These are phyloP conservation scores for Panthera uncia DNA, from an alignment of 2,113 vertebrate species.

Conservation along the genomic window DNA sequence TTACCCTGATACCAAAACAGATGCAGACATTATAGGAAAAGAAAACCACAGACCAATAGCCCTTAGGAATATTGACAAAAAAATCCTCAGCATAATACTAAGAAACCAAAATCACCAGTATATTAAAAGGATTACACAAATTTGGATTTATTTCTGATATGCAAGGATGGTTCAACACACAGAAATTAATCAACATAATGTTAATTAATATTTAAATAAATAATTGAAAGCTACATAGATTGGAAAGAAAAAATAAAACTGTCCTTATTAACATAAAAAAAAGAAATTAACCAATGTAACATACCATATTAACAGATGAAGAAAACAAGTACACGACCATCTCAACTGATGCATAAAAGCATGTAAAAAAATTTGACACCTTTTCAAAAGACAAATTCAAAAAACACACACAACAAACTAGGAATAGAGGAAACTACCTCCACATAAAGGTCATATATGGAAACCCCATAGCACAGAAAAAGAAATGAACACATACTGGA, in stretches of 20 bases:
- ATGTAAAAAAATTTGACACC: neutral
- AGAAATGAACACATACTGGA: neutral
- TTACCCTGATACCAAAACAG: neutral
- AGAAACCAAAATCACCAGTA: neutral
- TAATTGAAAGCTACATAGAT: too few species aligned
- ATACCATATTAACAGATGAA: neutral
- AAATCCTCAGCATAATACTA: neutral
- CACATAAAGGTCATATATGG: neutral
- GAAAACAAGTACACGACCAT: neutral
- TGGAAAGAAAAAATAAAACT: too few species aligned
- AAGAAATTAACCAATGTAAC: neutral
- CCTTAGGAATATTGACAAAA: neutral
- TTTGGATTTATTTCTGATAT: neutral
- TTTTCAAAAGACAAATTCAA: neutral
- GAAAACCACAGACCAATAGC: neutral
- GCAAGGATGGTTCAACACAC: neutral
- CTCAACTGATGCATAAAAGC: neutral
- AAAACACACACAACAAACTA: neutral
- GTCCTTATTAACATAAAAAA: too few species aligned
- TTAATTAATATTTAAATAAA: too few species aligned
- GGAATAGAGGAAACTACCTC: neutral
- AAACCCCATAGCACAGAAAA: neutral
- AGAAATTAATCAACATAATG: neutral
- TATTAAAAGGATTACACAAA: neutral
- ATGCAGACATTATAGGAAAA: neutral